phyloP scores from a whole-genome alignment of 2,113 vertebrate genomes.

The Ceyx margarethae region DNA sequence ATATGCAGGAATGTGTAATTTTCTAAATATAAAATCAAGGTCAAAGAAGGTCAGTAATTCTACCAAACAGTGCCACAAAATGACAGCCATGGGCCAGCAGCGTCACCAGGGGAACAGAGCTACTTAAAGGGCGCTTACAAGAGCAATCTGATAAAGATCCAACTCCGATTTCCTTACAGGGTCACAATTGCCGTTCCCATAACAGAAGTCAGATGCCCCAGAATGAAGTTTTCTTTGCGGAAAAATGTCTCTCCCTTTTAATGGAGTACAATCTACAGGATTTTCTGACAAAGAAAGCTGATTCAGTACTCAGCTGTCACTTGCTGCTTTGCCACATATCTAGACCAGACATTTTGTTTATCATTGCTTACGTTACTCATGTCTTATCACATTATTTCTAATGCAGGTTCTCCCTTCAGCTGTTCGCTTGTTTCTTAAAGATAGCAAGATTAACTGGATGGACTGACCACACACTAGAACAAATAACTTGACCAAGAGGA shows the following conservation, averaged over 20 bases:
- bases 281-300: background rate
- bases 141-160: conserved; percentile 49
- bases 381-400: background rate
- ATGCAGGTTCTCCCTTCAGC: background rate
- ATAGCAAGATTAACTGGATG: background rate
- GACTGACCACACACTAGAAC: background rate
- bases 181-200: background rate
- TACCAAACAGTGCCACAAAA: conserved; percentile 28
- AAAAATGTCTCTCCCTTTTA: background rate
- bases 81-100: conserved; percentile 12
- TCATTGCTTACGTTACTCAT: background rate
- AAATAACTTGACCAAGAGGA: background rate
- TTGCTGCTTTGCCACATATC: background rate
- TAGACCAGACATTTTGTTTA: background rate
- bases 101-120: conserved; percentile 8
- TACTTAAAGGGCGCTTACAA: background rate
- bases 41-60: conserved; percentile 13
- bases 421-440: background rate
- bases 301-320: background rate
- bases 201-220: conserved; percentile 26
- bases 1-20: conserved; percentile 23
- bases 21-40: conserved; percentile 60
- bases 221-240: background rate
- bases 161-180: background rate
- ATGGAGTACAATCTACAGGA: background rate